Evolutionary conservation across 2,797 vertebrate species (phyloP), one percentile per base, ranked within the genome.

Genomic region (Sebastes cheni): DNA sequence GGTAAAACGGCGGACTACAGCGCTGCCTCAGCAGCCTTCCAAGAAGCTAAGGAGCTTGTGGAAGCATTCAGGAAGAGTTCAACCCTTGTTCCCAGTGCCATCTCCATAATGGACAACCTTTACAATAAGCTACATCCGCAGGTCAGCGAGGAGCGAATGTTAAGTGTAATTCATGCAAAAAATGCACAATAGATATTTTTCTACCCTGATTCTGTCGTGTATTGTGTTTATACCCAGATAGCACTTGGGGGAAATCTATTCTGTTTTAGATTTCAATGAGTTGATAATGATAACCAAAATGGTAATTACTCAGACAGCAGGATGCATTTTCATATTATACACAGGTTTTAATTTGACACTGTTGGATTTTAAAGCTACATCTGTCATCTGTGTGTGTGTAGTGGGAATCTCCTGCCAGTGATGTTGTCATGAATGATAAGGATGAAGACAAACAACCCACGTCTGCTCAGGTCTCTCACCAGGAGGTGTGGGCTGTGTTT

Each of bases 401-500:
- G 87, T 64, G 59, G 12, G 82, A 84, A 27, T 36, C 90, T 80
- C 67, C 68, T 68, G 58, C 58, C 90, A 73, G 87, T 39, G 95
- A 96, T 74, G 89, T 92, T 4, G 50, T 91, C 27, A 95, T 95
- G 88, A 89, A 94, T 7, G 87, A 86, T n/a, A 85, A 80, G 8
- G 91, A 89, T 46, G 88, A 86, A 27, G 86, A 90, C 59, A 84
- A 86, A 76, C 87, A 68, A 54, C 50, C 81, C 61, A 8, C 27
- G 1, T 39, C 80, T 8, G 42, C 86, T 79, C 94, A 67, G 54
- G 65, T 87, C 64, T 95, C 92, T 71, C 95, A 95, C 90, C 93
- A 95, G 89, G 96, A 97, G 84, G 96, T 98, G 86, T 99, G 98
- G 98, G 90, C 94, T 1, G 77, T 97, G 80, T 96, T 99, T 91